Evolutionary conservation across 2,113 vertebrate species (phyloP).

Genomic region (Etheostoma spectabile): DNA sequence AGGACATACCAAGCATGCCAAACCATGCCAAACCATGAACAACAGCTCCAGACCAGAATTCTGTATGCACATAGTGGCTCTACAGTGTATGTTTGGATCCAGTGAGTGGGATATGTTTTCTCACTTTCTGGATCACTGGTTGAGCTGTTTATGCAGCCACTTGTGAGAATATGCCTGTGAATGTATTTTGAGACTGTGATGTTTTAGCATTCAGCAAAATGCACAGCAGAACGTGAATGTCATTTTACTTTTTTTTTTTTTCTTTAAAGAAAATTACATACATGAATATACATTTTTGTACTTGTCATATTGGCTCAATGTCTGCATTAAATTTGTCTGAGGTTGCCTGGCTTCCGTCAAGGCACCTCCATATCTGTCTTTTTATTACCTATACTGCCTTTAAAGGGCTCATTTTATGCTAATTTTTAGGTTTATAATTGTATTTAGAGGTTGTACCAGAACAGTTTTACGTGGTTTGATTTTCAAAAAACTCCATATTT

Average conservation of each 20-base stretch:
- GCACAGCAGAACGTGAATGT: background rate
- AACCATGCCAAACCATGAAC: background rate
- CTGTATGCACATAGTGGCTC: background rate
- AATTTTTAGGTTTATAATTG: no score
- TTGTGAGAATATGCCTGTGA: slow-evolving; percentile 5
- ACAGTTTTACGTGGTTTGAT: no score
- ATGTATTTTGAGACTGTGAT: background rate
- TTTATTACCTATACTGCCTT: no score
- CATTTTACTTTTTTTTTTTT: background rate
- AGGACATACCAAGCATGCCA: background rate
- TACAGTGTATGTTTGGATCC: background rate
- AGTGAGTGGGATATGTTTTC: slow-evolving; percentile 29
- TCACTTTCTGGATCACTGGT: slow-evolving; percentile 35
- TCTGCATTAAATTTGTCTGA: background rate
- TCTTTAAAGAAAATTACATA: background rate
- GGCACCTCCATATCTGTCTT: no score
- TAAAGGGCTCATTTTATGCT: no score
- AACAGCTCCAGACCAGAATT: background rate
- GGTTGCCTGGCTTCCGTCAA: no score
- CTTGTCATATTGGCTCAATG: background rate
- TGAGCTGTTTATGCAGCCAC: slow-evolving; percentile 8
- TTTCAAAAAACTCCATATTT: no score
- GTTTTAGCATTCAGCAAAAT: background rate
- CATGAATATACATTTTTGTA: background rate
- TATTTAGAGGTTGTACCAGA: no score